Conservation (phyloP, 2,113 vertebrate genomes). For the Manacus vitellinus region DNA sequence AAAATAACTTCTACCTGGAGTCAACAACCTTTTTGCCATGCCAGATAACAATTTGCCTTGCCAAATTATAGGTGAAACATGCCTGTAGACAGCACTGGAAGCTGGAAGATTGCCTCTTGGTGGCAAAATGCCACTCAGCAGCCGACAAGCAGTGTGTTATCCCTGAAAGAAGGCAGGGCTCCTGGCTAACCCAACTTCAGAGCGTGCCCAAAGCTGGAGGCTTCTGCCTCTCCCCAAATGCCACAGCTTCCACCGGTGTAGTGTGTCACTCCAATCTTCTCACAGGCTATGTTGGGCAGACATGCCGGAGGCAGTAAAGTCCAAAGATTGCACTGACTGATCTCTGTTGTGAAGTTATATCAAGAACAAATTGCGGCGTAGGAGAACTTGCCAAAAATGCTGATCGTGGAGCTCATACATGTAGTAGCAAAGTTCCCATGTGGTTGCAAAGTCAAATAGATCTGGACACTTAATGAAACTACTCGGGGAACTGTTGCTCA, state of each 20-base stretch:
- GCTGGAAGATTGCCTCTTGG: background rate
- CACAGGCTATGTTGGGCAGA: background rate
- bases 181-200: background rate
- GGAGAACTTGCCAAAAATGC: background rate
- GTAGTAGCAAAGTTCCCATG: background rate
- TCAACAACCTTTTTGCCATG: background rate
- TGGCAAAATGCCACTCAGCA: background rate
- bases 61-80: background rate
- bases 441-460: background rate
- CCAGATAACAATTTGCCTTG: background rate
- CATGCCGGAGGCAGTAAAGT: fast-evolving
- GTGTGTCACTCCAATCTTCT: background rate
- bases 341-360: background rate
- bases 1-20: background rate
- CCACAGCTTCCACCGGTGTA: background rate
- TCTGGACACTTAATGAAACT: background rate
- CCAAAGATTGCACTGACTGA: background rate
- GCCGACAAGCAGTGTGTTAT: fast-evolving
- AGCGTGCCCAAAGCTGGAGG: background rate
- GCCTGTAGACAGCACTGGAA: fast-evolving
- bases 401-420: fast-evolving
- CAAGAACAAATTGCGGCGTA: background rate
- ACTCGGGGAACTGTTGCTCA: background rate
- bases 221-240: background rate
- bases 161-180: background rate